Percentiles rank a stretch among this genome's conserved stretches.
phyloP scores from a whole-genome alignment of 2,888 invertebrate genomes.

The Campoletis raptor region DNA sequence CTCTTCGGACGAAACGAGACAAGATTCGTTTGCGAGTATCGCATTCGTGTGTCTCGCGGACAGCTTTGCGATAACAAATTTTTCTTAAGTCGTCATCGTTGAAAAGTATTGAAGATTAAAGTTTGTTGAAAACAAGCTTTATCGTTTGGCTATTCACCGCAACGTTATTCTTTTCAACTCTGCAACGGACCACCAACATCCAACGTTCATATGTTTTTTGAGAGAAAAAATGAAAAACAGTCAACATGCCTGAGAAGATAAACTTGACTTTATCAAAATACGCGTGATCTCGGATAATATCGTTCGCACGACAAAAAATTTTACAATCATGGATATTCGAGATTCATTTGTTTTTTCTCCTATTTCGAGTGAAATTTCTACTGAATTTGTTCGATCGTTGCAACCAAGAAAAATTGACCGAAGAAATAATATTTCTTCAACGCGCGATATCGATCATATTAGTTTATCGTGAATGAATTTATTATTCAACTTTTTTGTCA shows the following conservation, averaged over 20 bases:
- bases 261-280: constrained; percentile 75
- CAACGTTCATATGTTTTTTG: neutral
- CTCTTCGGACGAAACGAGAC: constrained; percentile 34
- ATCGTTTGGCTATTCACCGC: constrained; percentile 72
- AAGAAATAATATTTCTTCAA: neutral
- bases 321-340: constrained; percentile 3
- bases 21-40: constrained; percentile 26
- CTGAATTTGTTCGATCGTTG: neutral
- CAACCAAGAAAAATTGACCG: neutral
- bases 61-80: constrained; percentile 72
- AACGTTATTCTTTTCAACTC: constrained; percentile 33
- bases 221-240: neutral
- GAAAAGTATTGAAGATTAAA: constrained; percentile 76
- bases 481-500: constrained; percentile 3
- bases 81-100: constrained; percentile 70
- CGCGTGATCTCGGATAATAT: constrained; percentile 73
- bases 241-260: constrained; percentile 69
- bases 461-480: constrained; percentile 1
- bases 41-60: constrained; percentile 10
- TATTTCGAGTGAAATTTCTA: neutral
- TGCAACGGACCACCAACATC: constrained; percentile 11
- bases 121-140: constrained; percentile 80
- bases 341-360: neutral
- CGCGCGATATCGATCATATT: constrained; percentile 31
- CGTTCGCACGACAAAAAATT: neutral